phyloP scores from a whole-genome alignment of 2,888 invertebrate genomes.

The Scaptomyza caliginosa region DNA sequence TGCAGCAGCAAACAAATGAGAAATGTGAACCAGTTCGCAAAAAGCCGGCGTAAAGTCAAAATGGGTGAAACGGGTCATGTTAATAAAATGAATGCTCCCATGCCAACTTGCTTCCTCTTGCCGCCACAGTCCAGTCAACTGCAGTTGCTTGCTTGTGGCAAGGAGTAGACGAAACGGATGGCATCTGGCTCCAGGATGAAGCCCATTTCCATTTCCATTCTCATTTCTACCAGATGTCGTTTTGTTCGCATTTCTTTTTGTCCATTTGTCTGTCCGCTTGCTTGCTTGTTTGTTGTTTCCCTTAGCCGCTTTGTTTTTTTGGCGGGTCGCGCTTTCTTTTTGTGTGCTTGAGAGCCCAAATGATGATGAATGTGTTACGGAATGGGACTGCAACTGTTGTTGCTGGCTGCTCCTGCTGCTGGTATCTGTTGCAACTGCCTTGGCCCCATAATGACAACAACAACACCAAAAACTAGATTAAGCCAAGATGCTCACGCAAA shows the following conservation, averaged over 20 bases:
- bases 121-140: slow-evolving; percentile 11
- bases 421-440: slow-evolving; percentile 42
- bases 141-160: slow-evolving; percentile 21
- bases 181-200: slow-evolving; percentile 20
- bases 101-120: no score
- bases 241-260: slow-evolving; percentile 2
- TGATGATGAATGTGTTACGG: slow-evolving; percentile 66
- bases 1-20: slow-evolving; percentile 27
- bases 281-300: not conserved
- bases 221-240: slow-evolving; percentile 38
- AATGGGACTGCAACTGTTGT: slow-evolving; percentile 18
- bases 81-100: slow-evolving; percentile 42
- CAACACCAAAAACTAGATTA: slow-evolving; percentile 8
- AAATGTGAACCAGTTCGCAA: slow-evolving; percentile 4
- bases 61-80: slow-evolving; percentile 9
- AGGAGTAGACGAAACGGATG: slow-evolving; percentile 5
- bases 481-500: no score
- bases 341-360: slow-evolving; percentile 47
- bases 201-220: slow-evolving; percentile 33
- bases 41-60: not conserved
- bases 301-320: not conserved
- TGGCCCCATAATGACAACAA: slow-evolving; percentile 35
- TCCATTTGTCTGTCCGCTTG: not conserved
- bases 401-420: not conserved
- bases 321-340: slow-evolving; percentile 7